These are phyloP conservation scores for Ochropacha duplaris DNA, from an alignment of 2,888 invertebrate genomes.

Conservation along the genomic window DNA sequence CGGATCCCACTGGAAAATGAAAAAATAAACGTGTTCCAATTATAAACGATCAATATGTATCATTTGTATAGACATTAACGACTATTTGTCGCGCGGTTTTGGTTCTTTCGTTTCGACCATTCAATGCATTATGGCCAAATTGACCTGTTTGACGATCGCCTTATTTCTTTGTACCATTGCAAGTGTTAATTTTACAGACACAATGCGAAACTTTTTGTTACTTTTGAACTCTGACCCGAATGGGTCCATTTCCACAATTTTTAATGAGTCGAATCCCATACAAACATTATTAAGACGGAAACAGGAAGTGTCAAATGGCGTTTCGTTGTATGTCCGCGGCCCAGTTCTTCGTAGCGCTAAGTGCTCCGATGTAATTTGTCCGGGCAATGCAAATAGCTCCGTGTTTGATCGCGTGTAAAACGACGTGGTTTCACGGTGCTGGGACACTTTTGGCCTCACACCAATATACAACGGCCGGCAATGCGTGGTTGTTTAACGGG, in stretches of 20 bases:
- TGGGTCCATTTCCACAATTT: conserved; percentile 28
- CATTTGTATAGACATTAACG: conserved; percentile 34
- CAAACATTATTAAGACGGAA: conserved; percentile 63
- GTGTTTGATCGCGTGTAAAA: conserved; percentile 52
- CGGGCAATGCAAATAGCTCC: conserved; percentile 71
- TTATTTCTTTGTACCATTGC: neutral
- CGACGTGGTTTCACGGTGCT: conserved; percentile 33
- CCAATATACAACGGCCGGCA: conserved; percentile 38
- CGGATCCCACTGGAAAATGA: conserved; percentile 38
- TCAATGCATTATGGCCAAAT: neutral
- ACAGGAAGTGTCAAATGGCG: conserved; percentile 81
- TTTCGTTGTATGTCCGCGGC: conserved; percentile 77
- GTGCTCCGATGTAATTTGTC: conserved; percentile 78
- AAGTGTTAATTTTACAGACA: neutral
- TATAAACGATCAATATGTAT: conserved; percentile 48
- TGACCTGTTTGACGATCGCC: neutral
- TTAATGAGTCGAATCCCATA: conserved; percentile 31
- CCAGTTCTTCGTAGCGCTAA: conserved; percentile 75
- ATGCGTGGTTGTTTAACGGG: conserved; percentile 56
- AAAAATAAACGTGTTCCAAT: conserved; percentile 54
- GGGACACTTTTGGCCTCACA: conserved; percentile 40
- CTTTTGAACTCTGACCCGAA: conserved; percentile 50
- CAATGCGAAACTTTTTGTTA: neutral
- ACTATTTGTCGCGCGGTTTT: neutral
- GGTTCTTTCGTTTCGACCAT: neutral